Evolutionary conservation across 2,113 vertebrate species (phyloP).

Genomic region (Pachycephala philippinensis): DNA sequence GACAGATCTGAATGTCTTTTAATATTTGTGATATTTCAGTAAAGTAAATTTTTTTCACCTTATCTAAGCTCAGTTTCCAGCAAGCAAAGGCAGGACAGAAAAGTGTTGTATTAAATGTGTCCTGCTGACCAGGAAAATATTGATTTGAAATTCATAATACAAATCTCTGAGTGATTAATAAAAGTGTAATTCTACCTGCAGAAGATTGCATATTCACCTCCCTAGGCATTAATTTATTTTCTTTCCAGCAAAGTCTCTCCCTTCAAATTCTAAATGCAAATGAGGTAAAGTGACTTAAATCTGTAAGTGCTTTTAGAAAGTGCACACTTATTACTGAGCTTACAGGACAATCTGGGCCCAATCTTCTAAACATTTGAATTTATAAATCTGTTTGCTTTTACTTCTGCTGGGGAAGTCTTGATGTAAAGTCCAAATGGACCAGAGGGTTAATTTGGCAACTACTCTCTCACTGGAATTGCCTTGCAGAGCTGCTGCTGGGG

Average conservation of each 20-base stretch:
- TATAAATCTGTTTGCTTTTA: background rate
- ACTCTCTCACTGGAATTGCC: background rate
- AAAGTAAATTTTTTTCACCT: background rate
- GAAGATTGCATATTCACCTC: background rate
- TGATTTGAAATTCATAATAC: background rate
- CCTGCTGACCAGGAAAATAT: background rate
- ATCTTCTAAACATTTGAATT: background rate
- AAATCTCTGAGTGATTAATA: background rate
- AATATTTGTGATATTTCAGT: background rate
- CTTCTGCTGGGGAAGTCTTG: background rate
- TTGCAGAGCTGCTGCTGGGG: background rate
- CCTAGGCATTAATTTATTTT: background rate
- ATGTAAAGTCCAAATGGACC: background rate
- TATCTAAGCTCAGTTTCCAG: background rate
- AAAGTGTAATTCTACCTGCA: background rate
- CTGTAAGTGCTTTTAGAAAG: background rate
- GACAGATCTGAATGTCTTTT: background rate
- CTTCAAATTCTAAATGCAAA: background rate
- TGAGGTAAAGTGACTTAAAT: background rate
- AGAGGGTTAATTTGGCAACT: background rate
- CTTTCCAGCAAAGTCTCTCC: background rate
- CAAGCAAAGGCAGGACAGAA: background rate
- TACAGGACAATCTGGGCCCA: background rate
- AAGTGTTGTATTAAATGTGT: background rate
- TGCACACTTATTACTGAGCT: background rate